Base-by-base conservation (phyloP, 2,888 invertebrate genomes). In the Thelaira solivaga region DNA sequence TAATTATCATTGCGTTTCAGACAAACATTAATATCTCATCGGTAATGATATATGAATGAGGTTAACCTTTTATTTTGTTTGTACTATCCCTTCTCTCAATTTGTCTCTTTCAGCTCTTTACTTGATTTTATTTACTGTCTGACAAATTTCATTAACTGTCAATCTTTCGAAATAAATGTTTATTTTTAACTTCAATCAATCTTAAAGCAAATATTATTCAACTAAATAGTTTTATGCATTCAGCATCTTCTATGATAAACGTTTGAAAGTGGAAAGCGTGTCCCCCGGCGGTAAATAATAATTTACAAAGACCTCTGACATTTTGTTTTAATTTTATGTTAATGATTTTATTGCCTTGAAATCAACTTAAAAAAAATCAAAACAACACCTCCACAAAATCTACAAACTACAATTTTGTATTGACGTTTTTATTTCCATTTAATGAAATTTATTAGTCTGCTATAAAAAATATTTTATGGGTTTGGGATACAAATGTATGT, bases 1-100 rank as follows among this genome's bases (percentile, higher is more conserved):
- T 13, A n/a, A 36, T 4, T n/a, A 3, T 13, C 29, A 49, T 29
- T n/a, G n/a, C n/a, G n/a, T n/a, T n/a, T n/a, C n/a, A n/a, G n/a
- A 26, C 26, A 13, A 4, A 29, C 10, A 29, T 8, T 55, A 24
- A 47, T 31, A 36, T 69, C 57, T 69, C 59, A 69, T 59, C 64
- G 49, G 57, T 45, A 57, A 64, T 76, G 64, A 76, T 76, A 41
- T 68, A 75, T 67, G 61, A n/a, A 51, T 51, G 43, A 49, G 49
- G 51, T 76, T 69, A 59, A 76, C n/a, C n/a, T n/a, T 69, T 69
- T 69, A 47, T 73, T 51, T 59, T 22, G 22, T 47, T 47, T 11
- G 5, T 34, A 36, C 45, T 24, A n/a, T 16, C 6, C 29, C 3
- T 22, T n/a, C n/a, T n/a, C n/a, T 49, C 7, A 22, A 36, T 36